Evolutionary conservation across 2,888 invertebrate genomes (phyloP).

Genomic region (Tenthredo livida): DNA sequence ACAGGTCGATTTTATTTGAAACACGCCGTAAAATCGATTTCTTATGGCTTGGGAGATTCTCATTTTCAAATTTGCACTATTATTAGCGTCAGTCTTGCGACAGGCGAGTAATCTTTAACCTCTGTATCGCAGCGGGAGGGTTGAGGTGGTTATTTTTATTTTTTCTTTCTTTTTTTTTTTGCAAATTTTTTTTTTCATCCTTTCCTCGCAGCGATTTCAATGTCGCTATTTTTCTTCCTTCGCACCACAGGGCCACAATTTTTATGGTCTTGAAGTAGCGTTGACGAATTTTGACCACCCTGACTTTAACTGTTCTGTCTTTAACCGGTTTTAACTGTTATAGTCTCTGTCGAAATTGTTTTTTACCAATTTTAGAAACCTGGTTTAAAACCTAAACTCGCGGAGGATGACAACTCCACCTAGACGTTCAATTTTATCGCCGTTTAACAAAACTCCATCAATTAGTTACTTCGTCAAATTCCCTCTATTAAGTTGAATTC

Average conservation of each 20-base stretch:
- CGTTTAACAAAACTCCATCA: neutral
- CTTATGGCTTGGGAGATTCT: neutral
- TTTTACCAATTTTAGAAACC: constrained; percentile 45
- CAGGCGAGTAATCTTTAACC: neutral
- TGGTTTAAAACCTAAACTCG: neutral
- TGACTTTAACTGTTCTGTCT: constrained; percentile 22
- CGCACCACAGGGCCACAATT: constrained; percentile 28
- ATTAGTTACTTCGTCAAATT: neutral
- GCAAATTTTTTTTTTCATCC: neutral
- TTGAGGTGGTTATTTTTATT: neutral
- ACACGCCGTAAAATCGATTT: neutral
- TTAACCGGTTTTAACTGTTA: constrained; percentile 51
- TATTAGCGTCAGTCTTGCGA: neutral
- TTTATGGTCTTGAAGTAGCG: constrained; percentile 30
- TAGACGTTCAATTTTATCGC: neutral
- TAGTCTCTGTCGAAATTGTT: constrained; percentile 27
- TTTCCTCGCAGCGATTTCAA: constrained; percentile 9
- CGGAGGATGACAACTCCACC: neutral
- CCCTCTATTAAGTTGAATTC: neutral
- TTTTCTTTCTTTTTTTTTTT: neutral
- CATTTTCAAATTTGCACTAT: neutral
- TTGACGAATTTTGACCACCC: constrained; percentile 52
- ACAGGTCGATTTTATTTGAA: neutral
- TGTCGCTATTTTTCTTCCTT: constrained; percentile 46
- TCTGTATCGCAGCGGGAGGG: neutral